Conservation (phyloP, 2,888 invertebrate species). For the Molanna angustata region DNA sequence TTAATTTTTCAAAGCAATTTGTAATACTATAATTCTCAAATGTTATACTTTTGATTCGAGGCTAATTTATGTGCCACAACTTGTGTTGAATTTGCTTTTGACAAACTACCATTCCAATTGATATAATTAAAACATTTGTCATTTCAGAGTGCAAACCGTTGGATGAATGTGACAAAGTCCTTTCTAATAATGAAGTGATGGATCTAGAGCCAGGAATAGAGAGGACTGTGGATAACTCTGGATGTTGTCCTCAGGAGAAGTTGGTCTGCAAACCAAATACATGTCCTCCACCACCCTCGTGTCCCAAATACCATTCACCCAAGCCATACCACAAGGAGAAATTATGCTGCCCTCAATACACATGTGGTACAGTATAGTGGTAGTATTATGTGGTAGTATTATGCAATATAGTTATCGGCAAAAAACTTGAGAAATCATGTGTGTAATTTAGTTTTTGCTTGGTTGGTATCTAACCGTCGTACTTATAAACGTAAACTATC, state of each 20-base stretch:
- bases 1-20: too few relatives aligned
- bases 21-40: too few relatives aligned
- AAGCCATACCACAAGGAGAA: conserved; percentile 39
- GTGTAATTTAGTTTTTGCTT: too few relatives aligned
- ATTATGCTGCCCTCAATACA: conserved; percentile 64
- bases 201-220: conserved; percentile 62
- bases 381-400: not conserved
- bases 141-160: conserved; percentile 67
- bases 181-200: conserved; percentile 45
- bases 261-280: conserved; percentile 59
- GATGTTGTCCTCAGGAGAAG: conserved; percentile 68
- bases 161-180: conserved; percentile 62
- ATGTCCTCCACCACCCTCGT: conserved; percentile 61
- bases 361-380: conserved; percentile 61
- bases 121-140: too few relatives aligned
- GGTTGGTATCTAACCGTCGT: too few relatives aligned
- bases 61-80: too few relatives aligned
- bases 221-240: conserved; percentile 55
- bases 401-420: too few relatives aligned
- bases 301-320: conserved; percentile 58
- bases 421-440: too few relatives aligned
- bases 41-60: too few relatives aligned
- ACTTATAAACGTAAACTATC: too few relatives aligned
- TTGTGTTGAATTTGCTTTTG: too few relatives aligned
- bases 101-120: too few relatives aligned